phyloP scores from a whole-genome alignment of 1,140 invertebrate species.

The Bombus difficillimus region DNA sequence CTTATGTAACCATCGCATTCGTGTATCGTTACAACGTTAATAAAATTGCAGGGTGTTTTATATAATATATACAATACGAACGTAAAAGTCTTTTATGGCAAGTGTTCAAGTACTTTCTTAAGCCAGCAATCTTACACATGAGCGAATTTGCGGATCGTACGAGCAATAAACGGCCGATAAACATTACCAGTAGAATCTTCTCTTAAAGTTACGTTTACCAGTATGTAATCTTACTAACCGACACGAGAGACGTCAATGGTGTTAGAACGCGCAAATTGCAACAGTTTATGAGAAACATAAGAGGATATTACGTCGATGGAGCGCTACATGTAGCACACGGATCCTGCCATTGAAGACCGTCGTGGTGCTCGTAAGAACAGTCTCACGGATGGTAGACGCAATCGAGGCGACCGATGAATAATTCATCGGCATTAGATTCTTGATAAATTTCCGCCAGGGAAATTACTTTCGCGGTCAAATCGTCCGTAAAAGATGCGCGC shows the following conservation, averaged over 20 bases:
- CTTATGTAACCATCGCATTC: too few relatives aligned
- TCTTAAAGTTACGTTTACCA: not conserved
- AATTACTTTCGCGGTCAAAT: constrained; percentile 40
- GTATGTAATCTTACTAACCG: not conserved
- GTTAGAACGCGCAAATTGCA: not conserved
- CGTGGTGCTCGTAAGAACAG: not conserved
- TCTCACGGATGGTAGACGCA: constrained; percentile 10
- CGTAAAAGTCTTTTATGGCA: too few relatives aligned
- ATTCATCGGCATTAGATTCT: constrained; percentile 33
- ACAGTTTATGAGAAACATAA: not conserved
- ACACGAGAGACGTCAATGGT: not conserved
- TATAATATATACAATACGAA: too few relatives aligned
- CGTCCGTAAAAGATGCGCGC: not conserved
- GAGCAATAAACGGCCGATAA: not conserved
- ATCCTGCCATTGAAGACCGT: not conserved
- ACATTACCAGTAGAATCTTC: not conserved
- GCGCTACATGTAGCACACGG: not conserved
- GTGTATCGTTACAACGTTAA: too few relatives aligned
- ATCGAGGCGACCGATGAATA: constrained; percentile 31
- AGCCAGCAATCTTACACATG: not conserved
- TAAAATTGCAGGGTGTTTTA: too few relatives aligned
- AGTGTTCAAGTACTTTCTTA: too few relatives aligned
- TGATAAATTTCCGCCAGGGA: constrained; percentile 30
- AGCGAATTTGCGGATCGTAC: not conserved
- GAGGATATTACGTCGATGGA: constrained; percentile 5